These are phyloP conservation scores for Oriolus oriolus DNA, from an alignment of 2,113 vertebrate genomes.

Conservation along the genomic window DNA sequence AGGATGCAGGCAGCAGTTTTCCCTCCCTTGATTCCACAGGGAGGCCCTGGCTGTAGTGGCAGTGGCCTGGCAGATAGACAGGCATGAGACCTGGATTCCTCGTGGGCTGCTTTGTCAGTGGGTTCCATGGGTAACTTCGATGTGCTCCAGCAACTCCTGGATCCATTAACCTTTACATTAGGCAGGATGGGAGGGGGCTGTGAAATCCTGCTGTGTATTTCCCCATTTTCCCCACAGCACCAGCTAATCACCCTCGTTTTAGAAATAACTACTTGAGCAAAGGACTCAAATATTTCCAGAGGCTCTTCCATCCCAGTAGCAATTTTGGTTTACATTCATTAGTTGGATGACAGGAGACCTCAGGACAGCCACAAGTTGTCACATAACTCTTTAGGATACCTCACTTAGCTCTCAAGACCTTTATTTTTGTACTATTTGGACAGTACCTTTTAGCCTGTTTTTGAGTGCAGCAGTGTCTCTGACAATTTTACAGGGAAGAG, in stretches of 20 bases:
- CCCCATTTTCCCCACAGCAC: neutral
- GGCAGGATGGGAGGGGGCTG: neutral
- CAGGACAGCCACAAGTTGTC: neutral
- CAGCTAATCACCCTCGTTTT: neutral
- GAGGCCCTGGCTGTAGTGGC: neutral
- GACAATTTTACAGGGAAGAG: neutral
- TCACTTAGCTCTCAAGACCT: neutral
- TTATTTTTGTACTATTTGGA: neutral
- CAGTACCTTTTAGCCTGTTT: neutral
- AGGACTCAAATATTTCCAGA: neutral
- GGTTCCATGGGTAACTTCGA: neutral
- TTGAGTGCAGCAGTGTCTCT: neutral
- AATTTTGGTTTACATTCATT: neutral
- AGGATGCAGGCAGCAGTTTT: neutral
- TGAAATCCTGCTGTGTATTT: neutral
- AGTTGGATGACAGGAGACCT: neutral
- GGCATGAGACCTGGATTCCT: neutral
- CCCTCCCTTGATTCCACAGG: neutral
- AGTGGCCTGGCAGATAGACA: neutral
- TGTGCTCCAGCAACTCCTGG: neutral
- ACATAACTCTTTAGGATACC: neutral
- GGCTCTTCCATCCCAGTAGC: neutral
- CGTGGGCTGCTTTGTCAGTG: neutral
- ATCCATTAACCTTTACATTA: neutral
- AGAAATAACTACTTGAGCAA: neutral